phyloP scores from a whole-genome alignment of 2,113 vertebrate species.

The Cisticola juncidis region DNA sequence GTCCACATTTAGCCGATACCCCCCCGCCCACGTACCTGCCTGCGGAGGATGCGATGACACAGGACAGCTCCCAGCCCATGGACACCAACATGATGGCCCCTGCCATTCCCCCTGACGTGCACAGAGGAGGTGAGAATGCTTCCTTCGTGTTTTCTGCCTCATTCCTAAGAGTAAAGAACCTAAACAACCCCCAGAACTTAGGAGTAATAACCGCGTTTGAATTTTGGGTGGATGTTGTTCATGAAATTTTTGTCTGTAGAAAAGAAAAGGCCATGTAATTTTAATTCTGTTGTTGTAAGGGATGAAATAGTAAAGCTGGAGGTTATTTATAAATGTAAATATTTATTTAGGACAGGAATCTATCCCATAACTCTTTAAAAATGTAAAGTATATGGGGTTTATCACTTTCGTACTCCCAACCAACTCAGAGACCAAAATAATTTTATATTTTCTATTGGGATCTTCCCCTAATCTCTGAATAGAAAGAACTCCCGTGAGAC shows the following conservation, averaged over 20 bases:
- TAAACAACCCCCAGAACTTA: not conserved
- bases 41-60: conserved; percentile 94
- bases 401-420: not conserved
- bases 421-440: not conserved
- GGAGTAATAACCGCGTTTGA: not conserved
- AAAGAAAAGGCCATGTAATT: not conserved
- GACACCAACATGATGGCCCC: conserved; percentile 94
- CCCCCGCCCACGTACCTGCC: conserved; percentile 97
- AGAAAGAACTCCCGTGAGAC: not conserved
- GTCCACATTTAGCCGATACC: conserved; percentile 81
- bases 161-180: not conserved
- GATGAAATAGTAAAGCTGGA: not conserved
- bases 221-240: not conserved
- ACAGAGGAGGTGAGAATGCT: conserved; percentile 83
- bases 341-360: not conserved
- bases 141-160: not conserved
- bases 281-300: not conserved
- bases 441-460: not conserved
- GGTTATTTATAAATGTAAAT: not conserved
- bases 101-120: conserved; percentile 82
- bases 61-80: conserved; percentile 96
- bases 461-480: not conserved
- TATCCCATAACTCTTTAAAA: not conserved
- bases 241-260: not conserved
- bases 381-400: not conserved